Evolutionary conservation across 1,140 invertebrate species (phyloP).

Genomic region (Argopecten irradians): DNA sequence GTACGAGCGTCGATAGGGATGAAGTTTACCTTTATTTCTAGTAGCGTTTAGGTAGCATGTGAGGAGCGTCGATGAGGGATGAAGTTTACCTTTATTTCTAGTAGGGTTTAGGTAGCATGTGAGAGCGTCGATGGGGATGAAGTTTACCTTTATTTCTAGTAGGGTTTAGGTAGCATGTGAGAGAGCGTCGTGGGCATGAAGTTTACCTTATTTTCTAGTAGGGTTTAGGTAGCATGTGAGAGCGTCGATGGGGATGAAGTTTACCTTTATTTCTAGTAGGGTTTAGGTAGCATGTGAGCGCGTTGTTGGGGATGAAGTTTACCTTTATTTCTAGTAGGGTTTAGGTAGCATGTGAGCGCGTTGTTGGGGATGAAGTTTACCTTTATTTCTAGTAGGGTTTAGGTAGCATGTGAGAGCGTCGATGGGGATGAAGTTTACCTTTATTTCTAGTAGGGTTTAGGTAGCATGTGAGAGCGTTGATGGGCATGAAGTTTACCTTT

Average conservation of each 20-base stretch:
- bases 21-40: constrained; percentile 29
- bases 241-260: constrained; percentile 90
- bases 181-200: constrained; percentile 91
- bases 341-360: constrained; percentile 96
- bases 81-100: not conserved
- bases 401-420: constrained; percentile 81
- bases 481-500: constrained; percentile 54
- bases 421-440: constrained; percentile 73
- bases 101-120: not conserved
- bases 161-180: constrained; percentile 90
- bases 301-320: constrained; percentile 90
- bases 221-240: too few relatives aligned
- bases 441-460: not conserved
- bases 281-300: constrained; percentile 93
- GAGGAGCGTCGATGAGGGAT: constrained; percentile 83
- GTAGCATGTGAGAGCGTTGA: not conserved
- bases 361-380: constrained; percentile 87
- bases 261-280: constrained; percentile 74
- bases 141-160: constrained; percentile 70
- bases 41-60: not conserved
- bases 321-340: constrained; percentile 76
- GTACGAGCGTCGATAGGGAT: too few relatives aligned
- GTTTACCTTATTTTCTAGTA: constrained; percentile 69
- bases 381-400: not conserved
- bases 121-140: not conserved